Evolutionary conservation across 1,140 invertebrate species (phyloP), one percentile per base, ranked within the genome.

Genomic region (Brachionus plicatilis): DNA sequence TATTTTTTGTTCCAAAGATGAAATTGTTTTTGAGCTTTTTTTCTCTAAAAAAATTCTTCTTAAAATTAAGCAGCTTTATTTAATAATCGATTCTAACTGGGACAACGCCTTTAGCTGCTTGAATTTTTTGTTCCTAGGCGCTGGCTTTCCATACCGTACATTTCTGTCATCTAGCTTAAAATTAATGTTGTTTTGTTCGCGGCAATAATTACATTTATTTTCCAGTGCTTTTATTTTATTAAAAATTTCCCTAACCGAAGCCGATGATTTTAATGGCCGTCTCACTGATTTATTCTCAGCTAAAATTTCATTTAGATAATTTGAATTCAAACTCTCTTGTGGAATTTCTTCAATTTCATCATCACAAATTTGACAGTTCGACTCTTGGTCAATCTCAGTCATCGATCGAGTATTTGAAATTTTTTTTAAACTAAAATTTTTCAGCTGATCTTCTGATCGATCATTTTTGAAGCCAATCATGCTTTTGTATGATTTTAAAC

Each of bases 121-220:
- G 43, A 76, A 76, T 50, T 50, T 76, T 76, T 76, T 76, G 27
- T 76, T 76, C 8, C 50, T 76, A 1, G 79, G 79, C 3, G 37
- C 17, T 45, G 79, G 79, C 8, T 82, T 56, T 24, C 79, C 79
- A 47, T 82, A 82, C 12, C 79, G 14, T 0, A 82, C 24, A 65
- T 82, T 82, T 20, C 79, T 53, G 12, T 68, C 79, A 65, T 82
- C 27, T 17, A 82, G 65, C 17, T 65, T 68, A n/a, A 82, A 82
- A 60, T 82, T 68, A 65, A 82, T 60, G 12, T 45, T 43, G 29
- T 68, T 82, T 65, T 82, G 53, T 20, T 82, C 79, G 9, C 53
- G 20, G n/a, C 79, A 82, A 45, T 65, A 76, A 29, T 76, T 53
- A 76, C 72, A 76, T 47, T 76, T 76, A 33, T 76, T 76, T 76